phyloP scores from a whole-genome alignment of 2,797 vertebrate species.

The Rhabdophis nuchalis region DNA sequence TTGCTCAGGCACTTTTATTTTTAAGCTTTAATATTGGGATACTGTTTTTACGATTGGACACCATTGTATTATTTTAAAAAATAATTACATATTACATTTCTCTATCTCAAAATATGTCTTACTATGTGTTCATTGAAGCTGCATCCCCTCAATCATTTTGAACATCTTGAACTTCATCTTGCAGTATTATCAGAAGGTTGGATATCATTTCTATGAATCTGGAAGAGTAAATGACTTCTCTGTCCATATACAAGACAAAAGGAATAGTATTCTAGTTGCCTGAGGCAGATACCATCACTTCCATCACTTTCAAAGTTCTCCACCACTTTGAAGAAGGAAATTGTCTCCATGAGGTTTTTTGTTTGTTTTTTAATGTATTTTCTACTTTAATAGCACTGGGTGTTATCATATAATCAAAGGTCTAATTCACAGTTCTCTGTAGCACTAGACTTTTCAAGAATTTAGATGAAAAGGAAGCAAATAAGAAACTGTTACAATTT shows the following conservation, averaged over 20 bases:
- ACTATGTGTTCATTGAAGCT: not conserved
- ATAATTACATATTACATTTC: no score
- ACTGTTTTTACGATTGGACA: not conserved
- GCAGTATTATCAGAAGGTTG: not conserved
- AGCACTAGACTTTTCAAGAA: not conserved
- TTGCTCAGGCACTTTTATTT: not conserved
- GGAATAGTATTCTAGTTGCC: not conserved
- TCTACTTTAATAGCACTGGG: not conserved
- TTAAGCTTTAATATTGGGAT: not conserved
- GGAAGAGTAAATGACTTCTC: constrained; percentile 17
- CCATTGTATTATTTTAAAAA: not conserved
- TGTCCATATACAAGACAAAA: constrained; percentile 1
- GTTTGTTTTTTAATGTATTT: not conserved
- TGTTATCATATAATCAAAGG: not conserved
- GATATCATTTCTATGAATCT: constrained; percentile 13
- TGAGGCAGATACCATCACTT: not conserved
- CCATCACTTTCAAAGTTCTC: not conserved
- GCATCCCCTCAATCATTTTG: not conserved
- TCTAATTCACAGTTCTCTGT: not conserved
- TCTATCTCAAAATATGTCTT: not conserved
- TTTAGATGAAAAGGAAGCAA: not conserved
- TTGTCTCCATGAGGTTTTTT: constrained; percentile 6
- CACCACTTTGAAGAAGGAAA: not conserved
- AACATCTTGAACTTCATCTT: not conserved
- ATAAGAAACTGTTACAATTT: not conserved